A percentile compares a stretch with the other conserved stretches of the same genome.
phyloP scores from a whole-genome alignment of 2,797 vertebrate species.

The Gymnocypris eckloni region DNA sequence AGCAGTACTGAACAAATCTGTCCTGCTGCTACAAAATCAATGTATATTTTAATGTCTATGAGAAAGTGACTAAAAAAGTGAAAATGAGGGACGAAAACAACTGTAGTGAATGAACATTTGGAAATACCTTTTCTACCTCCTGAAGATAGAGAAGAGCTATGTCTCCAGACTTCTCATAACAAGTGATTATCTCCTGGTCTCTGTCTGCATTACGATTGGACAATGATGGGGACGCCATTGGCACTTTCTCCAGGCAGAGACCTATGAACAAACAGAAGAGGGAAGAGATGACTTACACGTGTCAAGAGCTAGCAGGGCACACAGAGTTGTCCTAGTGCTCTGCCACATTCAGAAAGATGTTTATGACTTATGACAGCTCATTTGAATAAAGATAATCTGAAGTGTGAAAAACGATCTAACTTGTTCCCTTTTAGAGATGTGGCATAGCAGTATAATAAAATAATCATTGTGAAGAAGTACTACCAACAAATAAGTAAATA shows the following conservation, averaged over 20 bases:
- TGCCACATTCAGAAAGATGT: not conserved
- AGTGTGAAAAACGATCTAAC: not conserved
- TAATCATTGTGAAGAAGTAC: not conserved
- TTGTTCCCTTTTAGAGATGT: not conserved
- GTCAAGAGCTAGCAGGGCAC: constrained; percentile 16
- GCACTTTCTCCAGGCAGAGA: constrained; percentile 86
- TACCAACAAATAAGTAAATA: too few species aligned
- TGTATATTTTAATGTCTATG: not conserved
- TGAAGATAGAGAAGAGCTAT: constrained; percentile 97
- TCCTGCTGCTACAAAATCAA: not conserved
- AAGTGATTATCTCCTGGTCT: constrained; percentile 94
- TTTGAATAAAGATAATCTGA: not conserved
- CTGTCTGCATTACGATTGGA: constrained; percentile 82
- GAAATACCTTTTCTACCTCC: constrained; percentile 93
- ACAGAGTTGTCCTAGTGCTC: not conserved
- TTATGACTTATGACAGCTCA: constrained; percentile 4
- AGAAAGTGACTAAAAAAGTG: not conserved
- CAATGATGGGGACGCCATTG: constrained; percentile 82
- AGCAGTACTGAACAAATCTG: constrained; percentile 5
- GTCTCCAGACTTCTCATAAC: constrained; percentile 98
- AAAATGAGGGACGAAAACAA: not conserved
- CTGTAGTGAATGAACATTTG: not conserved
- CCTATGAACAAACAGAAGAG: constrained; percentile 76
- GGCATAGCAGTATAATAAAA: not conserved
- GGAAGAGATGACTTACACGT: constrained; percentile 13